A percentile compares a stretch with the other conserved stretches of the same genome.
Evolutionary conservation across 2,797 vertebrate genomes (phyloP).

Genomic region (Anableps anableps): DNA sequence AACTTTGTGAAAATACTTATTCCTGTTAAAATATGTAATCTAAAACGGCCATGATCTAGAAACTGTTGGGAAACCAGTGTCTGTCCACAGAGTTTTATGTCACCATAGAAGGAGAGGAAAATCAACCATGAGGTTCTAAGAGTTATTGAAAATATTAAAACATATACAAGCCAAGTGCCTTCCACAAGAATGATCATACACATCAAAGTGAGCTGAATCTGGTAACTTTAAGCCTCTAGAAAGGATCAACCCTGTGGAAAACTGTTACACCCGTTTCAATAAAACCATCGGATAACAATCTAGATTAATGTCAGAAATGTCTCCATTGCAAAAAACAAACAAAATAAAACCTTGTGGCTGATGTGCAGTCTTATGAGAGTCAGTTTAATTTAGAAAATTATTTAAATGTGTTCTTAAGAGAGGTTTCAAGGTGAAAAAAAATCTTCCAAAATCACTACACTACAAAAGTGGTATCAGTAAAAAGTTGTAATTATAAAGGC

Average conservation of each 20-base stretch:
- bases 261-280: background rate
- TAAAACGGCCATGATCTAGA: background rate
- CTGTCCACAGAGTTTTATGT: background rate
- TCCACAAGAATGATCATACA: background rate
- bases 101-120: background rate
- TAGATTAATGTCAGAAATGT: background rate
- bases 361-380: background rate
- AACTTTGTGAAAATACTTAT: too few relatives aligned
- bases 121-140: background rate
- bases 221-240: background rate
- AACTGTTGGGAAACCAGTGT: background rate
- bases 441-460: background rate
- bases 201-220: background rate
- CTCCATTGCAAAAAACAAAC: background rate
- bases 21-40: background rate
- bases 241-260: background rate
- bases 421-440: background rate
- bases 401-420: background rate
- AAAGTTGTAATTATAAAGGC: background rate
- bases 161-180: background rate
- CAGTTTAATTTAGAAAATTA: background rate
- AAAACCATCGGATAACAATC: background rate
- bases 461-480: background rate
- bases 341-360: too few relatives aligned
- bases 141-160: background rate